A percentile compares a stretch with the other conserved stretches of the same genome.
phyloP scores from a whole-genome alignment of 2,113 vertebrate genomes.

The Actenoides hombroni region DNA sequence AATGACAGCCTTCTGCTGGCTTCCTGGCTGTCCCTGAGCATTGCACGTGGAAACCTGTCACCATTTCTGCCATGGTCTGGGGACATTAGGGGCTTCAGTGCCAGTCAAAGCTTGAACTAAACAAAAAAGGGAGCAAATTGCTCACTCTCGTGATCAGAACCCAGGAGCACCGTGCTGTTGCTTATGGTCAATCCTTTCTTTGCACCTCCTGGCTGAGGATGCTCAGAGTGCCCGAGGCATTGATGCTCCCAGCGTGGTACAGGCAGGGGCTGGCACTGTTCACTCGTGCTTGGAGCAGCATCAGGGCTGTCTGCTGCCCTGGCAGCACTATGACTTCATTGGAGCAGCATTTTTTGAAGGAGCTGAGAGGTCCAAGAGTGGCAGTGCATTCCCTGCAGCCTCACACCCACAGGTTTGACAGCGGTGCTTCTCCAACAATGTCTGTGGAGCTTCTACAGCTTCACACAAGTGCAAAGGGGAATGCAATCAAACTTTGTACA shows the following conservation, averaged over 20 bases:
- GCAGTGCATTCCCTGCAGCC: background rate
- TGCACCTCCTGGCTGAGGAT: background rate
- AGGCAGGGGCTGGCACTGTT: background rate
- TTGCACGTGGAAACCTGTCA: background rate
- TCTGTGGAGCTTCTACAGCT: background rate
- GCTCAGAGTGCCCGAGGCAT: background rate
- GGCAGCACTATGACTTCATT: background rate
- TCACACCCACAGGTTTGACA: background rate
- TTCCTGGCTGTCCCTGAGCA: background rate
- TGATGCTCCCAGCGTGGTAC: background rate
- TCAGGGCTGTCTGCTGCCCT: background rate
- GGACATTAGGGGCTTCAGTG: background rate
- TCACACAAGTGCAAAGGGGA: background rate
- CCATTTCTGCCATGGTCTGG: background rate
- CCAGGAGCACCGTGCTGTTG: background rate
- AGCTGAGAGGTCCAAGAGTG: rapidly evolving
- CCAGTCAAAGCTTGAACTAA: background rate
- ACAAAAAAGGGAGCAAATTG: background rate
- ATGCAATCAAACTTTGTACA: background rate
- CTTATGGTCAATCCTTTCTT: background rate
- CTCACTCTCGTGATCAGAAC: rapidly evolving
- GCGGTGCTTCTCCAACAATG: rapidly evolving
- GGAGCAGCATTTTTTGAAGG: background rate
- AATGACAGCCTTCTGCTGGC: background rate
- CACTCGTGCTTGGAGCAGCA: background rate